Base-by-base conservation (phyloP, 2,797 vertebrate species). In the Neosilurus hyrtlii region DNA sequence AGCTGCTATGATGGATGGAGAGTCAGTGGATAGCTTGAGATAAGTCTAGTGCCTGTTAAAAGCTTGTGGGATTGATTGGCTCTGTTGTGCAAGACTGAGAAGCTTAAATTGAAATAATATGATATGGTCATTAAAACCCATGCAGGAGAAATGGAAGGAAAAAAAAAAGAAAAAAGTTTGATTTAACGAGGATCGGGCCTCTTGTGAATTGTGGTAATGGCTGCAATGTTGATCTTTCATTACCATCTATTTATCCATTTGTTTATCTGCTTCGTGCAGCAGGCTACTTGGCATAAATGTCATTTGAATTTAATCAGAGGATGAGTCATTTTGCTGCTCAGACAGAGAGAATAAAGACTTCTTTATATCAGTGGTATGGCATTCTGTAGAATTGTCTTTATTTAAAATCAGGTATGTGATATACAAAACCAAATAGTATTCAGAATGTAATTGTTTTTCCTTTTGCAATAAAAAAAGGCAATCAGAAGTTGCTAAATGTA, bases 61-160 rank as follows among this genome's bases (percentile, higher is more conserved):
- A 86, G 85, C 87, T 88, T 80, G 82, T 80, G 84, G 83, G 83
- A 88, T 86, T 88, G 87, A 88, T 86, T 88, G 85, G 82, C 71
- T 82, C 82, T 81, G 72, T 81, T 86, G 85, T 80, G 80, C 86
- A 67, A 86, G 87, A 82, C 83, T 78, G 85, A 80, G 87, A 73
- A 82, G 87, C 85, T 86, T 86, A 88, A 82, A 84, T 86, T 82
- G 87, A 88, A 85, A 88, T 88, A 88, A 86, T 82, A 85, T 80
- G 77, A 71, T 72, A 82, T 83, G 84, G 85, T 88, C 84, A 88
- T 86, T 88, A 63, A 86, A 85, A 83, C 84, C 37, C 67, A 52
- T 49, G 73, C 37, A 56, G 79, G 71, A 83, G 49, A 70, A 68
- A 81, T 65, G 59, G 67, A 43, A 62, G 56, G 67, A 83, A 77